phyloP scores from a whole-genome alignment of 2,113 vertebrate genomes.

The Columba janthina region DNA sequence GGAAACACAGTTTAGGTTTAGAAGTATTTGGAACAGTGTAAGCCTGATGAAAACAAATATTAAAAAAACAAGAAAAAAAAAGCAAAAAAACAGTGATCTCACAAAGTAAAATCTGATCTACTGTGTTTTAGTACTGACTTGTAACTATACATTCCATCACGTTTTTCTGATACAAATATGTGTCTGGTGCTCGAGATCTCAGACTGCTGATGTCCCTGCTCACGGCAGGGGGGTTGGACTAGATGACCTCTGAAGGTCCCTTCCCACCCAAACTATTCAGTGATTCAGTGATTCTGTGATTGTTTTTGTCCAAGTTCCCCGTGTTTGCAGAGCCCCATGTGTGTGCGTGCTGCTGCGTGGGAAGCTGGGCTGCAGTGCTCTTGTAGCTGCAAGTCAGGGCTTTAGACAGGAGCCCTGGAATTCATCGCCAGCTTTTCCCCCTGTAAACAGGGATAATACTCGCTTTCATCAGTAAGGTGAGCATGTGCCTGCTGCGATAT shows the following conservation, averaged over 20 bases:
- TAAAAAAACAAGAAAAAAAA: background rate
- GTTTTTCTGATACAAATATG: rapidly evolving
- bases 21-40: background rate
- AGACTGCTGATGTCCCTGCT: background rate
- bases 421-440: background rate
- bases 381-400: background rate
- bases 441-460: background rate
- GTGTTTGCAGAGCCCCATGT: background rate
- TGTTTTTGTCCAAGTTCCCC: background rate
- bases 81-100: background rate
- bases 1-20: background rate
- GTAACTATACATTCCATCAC: rapidly evolving
- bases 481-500: background rate
- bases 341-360: background rate
- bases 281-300: too few species aligned
- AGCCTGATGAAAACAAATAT: background rate
- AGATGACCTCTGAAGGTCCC: too few species aligned
- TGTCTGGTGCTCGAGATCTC: background rate
- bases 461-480: background rate
- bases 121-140: background rate
- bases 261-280: too few species aligned
- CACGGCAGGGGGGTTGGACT: too few species aligned
- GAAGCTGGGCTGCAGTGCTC: background rate
- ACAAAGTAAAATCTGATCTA: rapidly evolving
- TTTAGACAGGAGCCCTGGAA: background rate